These are phyloP conservation scores for Eidolon helvum DNA, from an alignment of 2,113 vertebrate genomes.

Conservation along the genomic window DNA sequence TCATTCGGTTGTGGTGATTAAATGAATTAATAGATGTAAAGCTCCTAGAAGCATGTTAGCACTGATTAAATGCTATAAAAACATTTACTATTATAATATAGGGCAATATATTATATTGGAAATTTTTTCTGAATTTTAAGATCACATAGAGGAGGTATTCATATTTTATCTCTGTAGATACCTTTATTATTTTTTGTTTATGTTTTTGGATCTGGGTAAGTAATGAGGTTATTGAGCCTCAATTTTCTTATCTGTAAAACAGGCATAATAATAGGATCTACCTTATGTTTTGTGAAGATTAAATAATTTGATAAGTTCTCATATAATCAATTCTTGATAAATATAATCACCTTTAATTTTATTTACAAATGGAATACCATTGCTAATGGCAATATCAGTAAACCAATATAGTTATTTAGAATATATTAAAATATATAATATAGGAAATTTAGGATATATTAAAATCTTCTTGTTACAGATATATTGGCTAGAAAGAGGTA, in stretches of 20 bases:
- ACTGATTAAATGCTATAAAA: not conserved
- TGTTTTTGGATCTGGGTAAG: not conserved
- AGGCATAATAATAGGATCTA: not conserved
- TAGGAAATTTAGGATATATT: not conserved
- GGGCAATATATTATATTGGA: not conserved
- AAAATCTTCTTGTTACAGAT: not conserved
- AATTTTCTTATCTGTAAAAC: not conserved
- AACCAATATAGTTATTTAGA: not conserved
- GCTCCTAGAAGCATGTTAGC: not conserved
- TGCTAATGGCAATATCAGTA: not conserved
- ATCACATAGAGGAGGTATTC: not conserved
- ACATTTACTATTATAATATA: not conserved
- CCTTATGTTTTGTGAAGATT: not conserved
- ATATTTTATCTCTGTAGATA: not conserved
- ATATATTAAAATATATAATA: not conserved
- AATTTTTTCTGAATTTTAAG: not conserved
- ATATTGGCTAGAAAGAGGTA: not conserved
- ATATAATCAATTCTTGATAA: not conserved
- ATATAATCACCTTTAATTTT: not conserved
- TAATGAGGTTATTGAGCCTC: not conserved
- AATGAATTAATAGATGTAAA: not conserved
- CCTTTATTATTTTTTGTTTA: not conserved
- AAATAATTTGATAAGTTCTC: not conserved
- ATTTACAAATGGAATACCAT: not conserved
- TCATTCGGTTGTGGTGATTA: not conserved